Evolutionary conservation across 2,113 vertebrate genomes (phyloP).

Genomic region (Glaucidium brasilianum): DNA sequence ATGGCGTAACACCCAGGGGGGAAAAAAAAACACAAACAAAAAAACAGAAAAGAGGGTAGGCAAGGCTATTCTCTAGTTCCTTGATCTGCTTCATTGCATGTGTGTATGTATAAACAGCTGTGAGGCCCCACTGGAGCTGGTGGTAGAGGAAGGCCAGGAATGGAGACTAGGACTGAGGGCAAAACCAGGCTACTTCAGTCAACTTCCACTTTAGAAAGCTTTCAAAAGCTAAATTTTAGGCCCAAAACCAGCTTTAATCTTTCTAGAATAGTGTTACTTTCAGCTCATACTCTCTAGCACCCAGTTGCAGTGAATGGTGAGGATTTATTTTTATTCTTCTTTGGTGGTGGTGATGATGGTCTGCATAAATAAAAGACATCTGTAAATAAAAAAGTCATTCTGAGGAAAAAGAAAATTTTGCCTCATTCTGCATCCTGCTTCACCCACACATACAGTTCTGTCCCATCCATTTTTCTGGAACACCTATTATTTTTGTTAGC

Average conservation of each 20-base stretch:
- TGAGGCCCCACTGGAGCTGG: neutral
- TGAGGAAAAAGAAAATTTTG: neutral
- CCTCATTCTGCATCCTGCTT: neutral
- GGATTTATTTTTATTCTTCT: neutral
- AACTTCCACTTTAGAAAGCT: neutral
- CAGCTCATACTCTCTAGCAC: neutral
- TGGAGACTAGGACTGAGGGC: neutral
- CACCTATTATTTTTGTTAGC: neutral
- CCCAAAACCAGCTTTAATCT: neutral
- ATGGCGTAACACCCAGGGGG: neutral
- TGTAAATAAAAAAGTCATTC: neutral
- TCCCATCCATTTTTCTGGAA: neutral
- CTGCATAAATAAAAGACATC: neutral
- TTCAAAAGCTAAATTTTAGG: neutral
- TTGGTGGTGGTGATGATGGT: neutral
- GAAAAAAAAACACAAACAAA: neutral
- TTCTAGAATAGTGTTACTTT: neutral
- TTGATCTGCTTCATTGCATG: neutral
- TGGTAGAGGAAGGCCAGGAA: neutral
- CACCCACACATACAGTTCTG: neutral
- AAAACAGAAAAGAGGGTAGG: neutral
- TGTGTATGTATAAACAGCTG: neutral
- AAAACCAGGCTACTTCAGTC: neutral
- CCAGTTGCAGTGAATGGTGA: neutral
- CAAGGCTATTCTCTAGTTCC: neutral